These are phyloP conservation scores for Apamea anceps DNA, from an alignment of 2,888 invertebrate genomes.

Conservation along the genomic window DNA sequence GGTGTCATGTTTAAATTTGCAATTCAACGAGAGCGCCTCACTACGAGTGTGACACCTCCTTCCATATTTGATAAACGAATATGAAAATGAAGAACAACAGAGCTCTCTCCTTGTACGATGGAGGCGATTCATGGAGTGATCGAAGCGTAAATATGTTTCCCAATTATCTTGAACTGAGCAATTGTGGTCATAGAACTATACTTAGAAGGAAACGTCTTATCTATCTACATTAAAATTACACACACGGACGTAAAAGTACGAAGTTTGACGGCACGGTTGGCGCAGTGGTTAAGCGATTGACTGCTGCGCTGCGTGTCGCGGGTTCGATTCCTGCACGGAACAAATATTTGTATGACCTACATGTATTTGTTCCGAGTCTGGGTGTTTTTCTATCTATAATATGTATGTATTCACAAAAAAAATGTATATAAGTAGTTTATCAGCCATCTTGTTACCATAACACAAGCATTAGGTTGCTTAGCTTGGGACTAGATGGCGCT, in stretches of 20 bases:
- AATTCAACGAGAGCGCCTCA: constrained; percentile 76
- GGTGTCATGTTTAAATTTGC: constrained; percentile 83
- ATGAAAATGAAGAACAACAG: constrained; percentile 67
- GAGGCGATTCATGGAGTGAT: neutral
- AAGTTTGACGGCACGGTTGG: too few species aligned
- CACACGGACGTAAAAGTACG: neutral
- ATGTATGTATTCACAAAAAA: too few species aligned
- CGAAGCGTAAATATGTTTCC: neutral
- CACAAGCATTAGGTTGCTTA: too few species aligned
- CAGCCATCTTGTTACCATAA: too few species aligned
- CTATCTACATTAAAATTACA: neutral
- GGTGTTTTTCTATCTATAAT: too few species aligned
- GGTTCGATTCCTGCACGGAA: too few species aligned
- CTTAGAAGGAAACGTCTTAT: neutral
- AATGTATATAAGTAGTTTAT: too few species aligned
- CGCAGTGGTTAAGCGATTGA: too few species aligned
- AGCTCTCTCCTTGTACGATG: constrained; percentile 16
- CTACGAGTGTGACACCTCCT: constrained; percentile 69
- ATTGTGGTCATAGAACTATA: neutral
- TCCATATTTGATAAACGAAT: constrained; percentile 75
- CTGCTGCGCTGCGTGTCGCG: too few species aligned
- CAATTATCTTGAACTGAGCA: neutral
- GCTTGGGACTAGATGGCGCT: too few species aligned
- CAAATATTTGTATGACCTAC: too few species aligned
- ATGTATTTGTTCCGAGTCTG: too few species aligned